phyloP scores from a whole-genome alignment of 2,888 invertebrate species.

The Miltochrista miniata region DNA sequence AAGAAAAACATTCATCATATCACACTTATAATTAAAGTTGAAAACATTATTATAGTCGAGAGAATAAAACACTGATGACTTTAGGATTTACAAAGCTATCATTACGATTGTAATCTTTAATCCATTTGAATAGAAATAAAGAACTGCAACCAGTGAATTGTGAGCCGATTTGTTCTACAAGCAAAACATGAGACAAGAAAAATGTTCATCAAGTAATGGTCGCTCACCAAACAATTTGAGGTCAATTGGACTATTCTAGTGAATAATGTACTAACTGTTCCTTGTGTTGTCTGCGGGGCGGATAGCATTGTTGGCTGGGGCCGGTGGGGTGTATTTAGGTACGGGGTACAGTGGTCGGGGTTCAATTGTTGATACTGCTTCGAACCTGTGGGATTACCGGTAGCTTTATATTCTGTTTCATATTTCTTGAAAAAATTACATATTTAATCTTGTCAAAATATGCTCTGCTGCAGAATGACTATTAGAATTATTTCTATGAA shows the following conservation, averaged over 20 bases:
- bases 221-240: conserved; percentile 14
- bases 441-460: no score
- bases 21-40: not conserved
- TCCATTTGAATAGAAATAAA: no score
- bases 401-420: not conserved
- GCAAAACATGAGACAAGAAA: no score
- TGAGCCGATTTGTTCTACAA: no score
- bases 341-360: conserved; percentile 71
- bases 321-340: conserved; percentile 55
- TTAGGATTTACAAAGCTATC: no score
- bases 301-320: conserved; percentile 32
- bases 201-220: conserved; percentile 4
- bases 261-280: conserved; percentile 22
- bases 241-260: not conserved
- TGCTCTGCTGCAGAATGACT: no score
- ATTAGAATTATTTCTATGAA: no score
- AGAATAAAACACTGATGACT: no score
- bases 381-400: conserved; percentile 53
- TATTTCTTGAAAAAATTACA: not conserved
- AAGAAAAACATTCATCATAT: not conserved
- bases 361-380: conserved; percentile 65
- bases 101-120: no score
- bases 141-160: no score
- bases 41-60: not conserved
- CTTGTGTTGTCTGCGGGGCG: conserved; percentile 38